Conservation (phyloP, 2,797 vertebrate species). For the Crenuchus spilurus region DNA sequence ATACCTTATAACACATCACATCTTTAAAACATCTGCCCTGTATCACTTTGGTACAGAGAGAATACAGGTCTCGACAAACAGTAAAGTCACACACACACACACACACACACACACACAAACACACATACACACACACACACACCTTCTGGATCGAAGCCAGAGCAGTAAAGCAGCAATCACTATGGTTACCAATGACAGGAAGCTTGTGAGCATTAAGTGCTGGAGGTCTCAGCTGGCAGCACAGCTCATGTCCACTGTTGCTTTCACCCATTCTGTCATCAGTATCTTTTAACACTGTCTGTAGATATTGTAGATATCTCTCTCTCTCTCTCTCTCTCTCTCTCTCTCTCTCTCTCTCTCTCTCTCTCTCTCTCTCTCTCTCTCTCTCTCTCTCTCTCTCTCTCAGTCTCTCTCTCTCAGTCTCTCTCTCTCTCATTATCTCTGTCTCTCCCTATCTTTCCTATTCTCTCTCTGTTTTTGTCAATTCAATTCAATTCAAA, state of each 20-base stretch:
- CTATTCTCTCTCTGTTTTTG: no score
- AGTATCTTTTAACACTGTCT: not conserved
- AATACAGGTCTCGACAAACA: conserved; percentile 11
- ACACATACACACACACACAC: conserved; percentile 28
- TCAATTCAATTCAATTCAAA: no score
- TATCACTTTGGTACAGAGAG: not conserved
- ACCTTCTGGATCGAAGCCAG: conserved; percentile 63
- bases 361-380: no score
- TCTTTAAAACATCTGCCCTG: not conserved
- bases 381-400: no score
- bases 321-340: no score
- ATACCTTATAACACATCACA: not conserved
- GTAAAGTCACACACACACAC: conserved; percentile 1
- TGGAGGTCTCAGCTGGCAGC: conserved; percentile 24
- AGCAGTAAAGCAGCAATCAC: conserved; percentile 61
- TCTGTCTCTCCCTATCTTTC: no score
- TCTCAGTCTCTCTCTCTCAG: no score
- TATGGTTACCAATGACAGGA: conserved; percentile 68
- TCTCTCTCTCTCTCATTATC: no score
- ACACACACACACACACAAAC: not conserved
- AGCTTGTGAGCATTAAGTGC: conserved; percentile 46
- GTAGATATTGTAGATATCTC: no score
- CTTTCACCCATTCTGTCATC: conserved; percentile 1
- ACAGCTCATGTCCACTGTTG: conserved; percentile 12
- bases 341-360: no score